phyloP scores from a whole-genome alignment of 2,113 vertebrate species.

The Meleagris gallopavo region DNA sequence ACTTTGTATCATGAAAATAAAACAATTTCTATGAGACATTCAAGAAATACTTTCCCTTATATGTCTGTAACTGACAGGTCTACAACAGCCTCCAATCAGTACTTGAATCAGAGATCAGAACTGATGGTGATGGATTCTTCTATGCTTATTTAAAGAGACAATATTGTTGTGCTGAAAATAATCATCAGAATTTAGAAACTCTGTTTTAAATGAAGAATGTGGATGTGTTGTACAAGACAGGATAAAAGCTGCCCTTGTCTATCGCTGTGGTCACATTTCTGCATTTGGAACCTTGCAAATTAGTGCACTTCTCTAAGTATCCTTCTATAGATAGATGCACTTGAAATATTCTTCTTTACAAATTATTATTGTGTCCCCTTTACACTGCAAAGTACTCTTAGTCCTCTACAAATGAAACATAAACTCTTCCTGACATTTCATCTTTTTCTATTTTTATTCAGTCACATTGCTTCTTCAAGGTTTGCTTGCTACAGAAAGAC shows the following conservation, averaged over 20 bases:
- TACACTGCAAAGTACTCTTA: neutral
- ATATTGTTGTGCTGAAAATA: neutral
- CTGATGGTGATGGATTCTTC: neutral
- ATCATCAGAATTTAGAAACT: neutral
- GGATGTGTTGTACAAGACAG: neutral
- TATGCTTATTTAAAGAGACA: neutral
- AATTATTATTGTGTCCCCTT: neutral
- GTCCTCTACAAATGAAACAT: neutral
- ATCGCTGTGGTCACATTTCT: neutral
- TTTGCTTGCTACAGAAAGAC: conserved; percentile 17
- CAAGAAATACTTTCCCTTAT: neutral
- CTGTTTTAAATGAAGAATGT: neutral
- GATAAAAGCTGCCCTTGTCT: neutral
- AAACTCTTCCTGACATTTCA: conserved; percentile 39
- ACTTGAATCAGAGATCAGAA: conserved; percentile 1
- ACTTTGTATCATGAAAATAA: neutral
- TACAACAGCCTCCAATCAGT: conserved; percentile 7
- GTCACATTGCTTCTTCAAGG: neutral
- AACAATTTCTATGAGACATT: neutral
- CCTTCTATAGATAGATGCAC: neutral
- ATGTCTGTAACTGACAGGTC: neutral
- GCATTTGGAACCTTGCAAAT: neutral
- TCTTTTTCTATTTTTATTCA: conserved; percentile 21
- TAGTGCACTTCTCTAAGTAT: neutral
- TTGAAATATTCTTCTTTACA: neutral